A percentile compares a stretch with the other conserved stretches of the same genome.
These are phyloP conservation scores for Enteromius trimaculatus DNA, from an alignment of 2,797 vertebrate species.

Conservation along the genomic window DNA sequence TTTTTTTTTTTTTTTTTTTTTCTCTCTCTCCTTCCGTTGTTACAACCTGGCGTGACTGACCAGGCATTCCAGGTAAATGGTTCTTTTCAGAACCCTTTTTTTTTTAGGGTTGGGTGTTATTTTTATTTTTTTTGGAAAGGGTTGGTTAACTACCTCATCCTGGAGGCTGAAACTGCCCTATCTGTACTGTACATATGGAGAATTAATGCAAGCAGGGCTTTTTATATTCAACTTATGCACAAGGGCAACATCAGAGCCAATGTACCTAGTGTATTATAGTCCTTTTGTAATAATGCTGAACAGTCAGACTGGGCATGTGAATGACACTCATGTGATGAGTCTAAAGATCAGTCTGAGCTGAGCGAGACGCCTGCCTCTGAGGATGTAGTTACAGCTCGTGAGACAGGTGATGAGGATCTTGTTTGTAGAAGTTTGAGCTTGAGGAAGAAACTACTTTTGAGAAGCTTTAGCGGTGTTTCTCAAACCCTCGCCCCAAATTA, in stretches of 20 bases:
- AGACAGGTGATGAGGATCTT: conserved; percentile 86
- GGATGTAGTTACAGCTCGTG: conserved; percentile 89
- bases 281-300: conserved; percentile 73
- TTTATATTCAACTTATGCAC: conserved; percentile 84
- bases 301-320: conserved; percentile 72
- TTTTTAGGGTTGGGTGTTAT: conserved; percentile 76
- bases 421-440: conserved; percentile 81
- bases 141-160: conserved; percentile 96
- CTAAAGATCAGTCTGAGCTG: conserved; percentile 87
- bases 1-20: conserved; percentile 46
- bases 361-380: conserved; percentile 74
- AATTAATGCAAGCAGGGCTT: conserved; percentile 88
- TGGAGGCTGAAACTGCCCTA: conserved; percentile 90
- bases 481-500: conserved; percentile 65
- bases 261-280: conserved; percentile 82
- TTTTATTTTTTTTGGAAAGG: conserved; percentile 78
- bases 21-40: conserved; percentile 70
- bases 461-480: conserved; percentile 83
- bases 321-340: conserved; percentile 82
- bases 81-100: conserved; percentile 87
- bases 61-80: conserved; percentile 89
- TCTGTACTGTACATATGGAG: conserved; percentile 85
- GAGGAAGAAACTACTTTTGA: conserved; percentile 83
- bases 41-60: conserved; percentile 81
- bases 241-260: conserved; percentile 84